Conservation (phyloP, 92 coral and sea anemone species). For the Zoanthus solanderi region DNA sequence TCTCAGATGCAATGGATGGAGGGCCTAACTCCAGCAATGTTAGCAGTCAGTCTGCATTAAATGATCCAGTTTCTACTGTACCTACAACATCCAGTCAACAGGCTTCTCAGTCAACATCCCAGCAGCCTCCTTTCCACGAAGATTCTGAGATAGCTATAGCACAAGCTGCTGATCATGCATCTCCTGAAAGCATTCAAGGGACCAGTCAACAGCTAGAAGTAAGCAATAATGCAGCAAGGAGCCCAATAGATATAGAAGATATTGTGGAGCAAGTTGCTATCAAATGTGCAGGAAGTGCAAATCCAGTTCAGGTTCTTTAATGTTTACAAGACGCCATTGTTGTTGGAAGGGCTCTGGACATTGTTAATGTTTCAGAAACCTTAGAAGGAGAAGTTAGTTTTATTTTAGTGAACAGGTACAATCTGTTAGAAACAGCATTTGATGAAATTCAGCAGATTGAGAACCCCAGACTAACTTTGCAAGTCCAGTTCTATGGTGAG, state of each 20-base stretch:
- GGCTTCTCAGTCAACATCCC: conserved; percentile 14
- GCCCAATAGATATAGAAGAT: conserved; percentile 14
- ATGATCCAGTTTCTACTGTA: conserved; percentile 16
- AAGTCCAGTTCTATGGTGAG: conserved; percentile 60
- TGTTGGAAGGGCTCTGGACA: conserved; percentile 47
- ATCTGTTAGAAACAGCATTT: conserved; percentile 52
- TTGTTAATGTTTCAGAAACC: conserved; percentile 23
- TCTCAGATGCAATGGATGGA: conserved; percentile 42
- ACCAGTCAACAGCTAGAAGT: conserved; percentile 12
- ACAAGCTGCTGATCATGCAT: background rate
- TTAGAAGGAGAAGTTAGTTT: conserved; percentile 46
- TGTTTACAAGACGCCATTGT: conserved; percentile 41
- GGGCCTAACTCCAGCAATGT: conserved; percentile 39
- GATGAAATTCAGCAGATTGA: conserved; percentile 44
- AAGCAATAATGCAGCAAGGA: background rate
- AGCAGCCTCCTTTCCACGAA: background rate
- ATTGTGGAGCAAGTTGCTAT: conserved; percentile 36
- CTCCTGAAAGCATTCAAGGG: background rate
- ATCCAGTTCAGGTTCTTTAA: conserved; percentile 48
- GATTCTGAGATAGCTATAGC: conserved; percentile 5
- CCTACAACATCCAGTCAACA: conserved; percentile 32
- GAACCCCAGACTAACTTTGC: conserved; percentile 36
- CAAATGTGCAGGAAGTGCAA: conserved; percentile 33
- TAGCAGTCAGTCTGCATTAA: background rate
- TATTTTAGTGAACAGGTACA: conserved; percentile 51